These are phyloP conservation scores for Rhizomys pruinosus DNA, from an alignment of 2,113 vertebrate species.

Conservation along the genomic window DNA sequence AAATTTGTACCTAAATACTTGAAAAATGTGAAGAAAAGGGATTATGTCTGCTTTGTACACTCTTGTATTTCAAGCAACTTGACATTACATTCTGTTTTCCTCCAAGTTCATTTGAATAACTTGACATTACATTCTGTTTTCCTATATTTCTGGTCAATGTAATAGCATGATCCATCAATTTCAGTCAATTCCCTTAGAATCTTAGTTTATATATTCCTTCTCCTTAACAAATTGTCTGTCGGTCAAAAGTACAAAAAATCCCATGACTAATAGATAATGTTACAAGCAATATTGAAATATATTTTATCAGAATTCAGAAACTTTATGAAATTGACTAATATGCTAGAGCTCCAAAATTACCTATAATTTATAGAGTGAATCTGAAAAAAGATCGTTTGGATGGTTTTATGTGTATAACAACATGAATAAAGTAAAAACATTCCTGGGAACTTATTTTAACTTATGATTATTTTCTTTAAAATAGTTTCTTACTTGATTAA, in stretches of 20 bases:
- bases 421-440: conserved; percentile 10
- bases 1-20: too few relatives aligned
- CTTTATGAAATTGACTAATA: background rate
- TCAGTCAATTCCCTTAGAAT: background rate
- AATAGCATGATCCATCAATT: background rate
- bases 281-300: background rate
- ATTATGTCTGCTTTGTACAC: background rate
- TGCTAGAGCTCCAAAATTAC: background rate
- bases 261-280: background rate
- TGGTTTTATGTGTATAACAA: background rate
- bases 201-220: background rate
- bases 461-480: conserved; percentile 29
- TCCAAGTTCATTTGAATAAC: background rate
- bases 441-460: conserved; percentile 38
- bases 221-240: background rate
- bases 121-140: background rate
- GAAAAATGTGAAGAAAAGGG: background rate
- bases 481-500: background rate
- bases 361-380: background rate
- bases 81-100: background rate
- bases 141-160: background rate
- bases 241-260: background rate
- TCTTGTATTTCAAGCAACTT: background rate
- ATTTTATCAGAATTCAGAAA: background rate
- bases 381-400: background rate